Evolutionary conservation across 2,797 vertebrate genomes (phyloP).

Genomic region (Manis javanica): DNA sequence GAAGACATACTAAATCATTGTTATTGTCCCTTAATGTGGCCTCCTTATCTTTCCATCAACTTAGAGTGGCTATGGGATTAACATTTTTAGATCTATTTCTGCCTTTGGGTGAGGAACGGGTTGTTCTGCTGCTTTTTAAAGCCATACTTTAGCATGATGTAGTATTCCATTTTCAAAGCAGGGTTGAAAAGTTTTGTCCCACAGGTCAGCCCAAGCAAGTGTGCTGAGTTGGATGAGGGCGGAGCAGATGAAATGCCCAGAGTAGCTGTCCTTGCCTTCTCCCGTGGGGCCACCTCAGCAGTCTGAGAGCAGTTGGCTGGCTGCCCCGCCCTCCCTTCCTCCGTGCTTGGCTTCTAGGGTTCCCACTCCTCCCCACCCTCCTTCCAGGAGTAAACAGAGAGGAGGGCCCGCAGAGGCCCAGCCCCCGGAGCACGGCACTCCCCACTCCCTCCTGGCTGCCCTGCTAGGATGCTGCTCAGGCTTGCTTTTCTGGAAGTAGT

Average conservation of each 20-base stretch:
- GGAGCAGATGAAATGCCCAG: background rate
- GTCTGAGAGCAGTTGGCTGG: background rate
- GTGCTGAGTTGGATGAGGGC: background rate
- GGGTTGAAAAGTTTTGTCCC: constrained; percentile 13
- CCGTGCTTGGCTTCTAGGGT: background rate
- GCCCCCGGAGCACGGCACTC: background rate
- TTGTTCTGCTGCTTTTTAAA: constrained; percentile 17
- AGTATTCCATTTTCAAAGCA: background rate
- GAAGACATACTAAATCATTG: background rate
- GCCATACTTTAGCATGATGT: background rate
- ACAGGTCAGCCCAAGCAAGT: background rate
- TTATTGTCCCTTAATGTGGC: background rate
- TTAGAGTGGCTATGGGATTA: background rate
- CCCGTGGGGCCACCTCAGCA: background rate
- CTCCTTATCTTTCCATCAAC: background rate
- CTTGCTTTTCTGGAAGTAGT: background rate
- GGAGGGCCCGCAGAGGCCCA: background rate
- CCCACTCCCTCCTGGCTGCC: background rate
- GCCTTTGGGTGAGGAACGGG: background rate
- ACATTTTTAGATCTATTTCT: background rate
- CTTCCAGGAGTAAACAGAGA: background rate
- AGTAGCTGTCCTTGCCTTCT: constrained; percentile 23
- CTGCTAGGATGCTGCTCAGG: background rate
- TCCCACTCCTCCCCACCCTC: background rate
- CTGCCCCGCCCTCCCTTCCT: background rate